Evolutionary conservation across 1,140 invertebrate genomes (phyloP).

Genomic region (Cyclargus thomasi): DNA sequence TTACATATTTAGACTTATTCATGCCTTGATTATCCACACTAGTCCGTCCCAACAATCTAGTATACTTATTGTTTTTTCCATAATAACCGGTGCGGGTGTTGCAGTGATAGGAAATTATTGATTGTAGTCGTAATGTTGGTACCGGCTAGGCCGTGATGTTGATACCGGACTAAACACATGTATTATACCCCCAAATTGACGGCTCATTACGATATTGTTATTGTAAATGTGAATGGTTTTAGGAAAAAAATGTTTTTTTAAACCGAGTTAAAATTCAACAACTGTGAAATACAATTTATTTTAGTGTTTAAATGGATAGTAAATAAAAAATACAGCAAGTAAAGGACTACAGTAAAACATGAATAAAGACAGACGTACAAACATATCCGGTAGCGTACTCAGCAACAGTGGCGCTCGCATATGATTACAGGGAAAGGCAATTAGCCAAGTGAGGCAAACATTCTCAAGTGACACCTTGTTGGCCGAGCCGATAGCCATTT

Average conservation of each 20-base stretch:
- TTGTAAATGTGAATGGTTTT: neutral
- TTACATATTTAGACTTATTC: too few species aligned
- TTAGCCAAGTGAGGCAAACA: neutral
- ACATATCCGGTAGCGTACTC: neutral
- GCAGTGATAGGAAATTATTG: slow-evolving; percentile 67
- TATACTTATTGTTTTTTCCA: slow-evolving; percentile 60
- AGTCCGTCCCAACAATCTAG: slow-evolving; percentile 36
- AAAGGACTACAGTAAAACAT: neutral
- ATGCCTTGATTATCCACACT: slow-evolving; percentile 28
- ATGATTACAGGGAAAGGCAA: neutral
- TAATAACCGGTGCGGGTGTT: slow-evolving; percentile 52
- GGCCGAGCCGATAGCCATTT: neutral
- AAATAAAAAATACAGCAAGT: slow-evolving; percentile 6
- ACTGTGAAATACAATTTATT: too few species aligned
- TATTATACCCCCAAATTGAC: slow-evolving; percentile 4
- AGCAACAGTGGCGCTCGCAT: neutral
- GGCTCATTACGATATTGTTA: neutral
- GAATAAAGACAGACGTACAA: neutral
- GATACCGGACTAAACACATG: slow-evolving; percentile 6
- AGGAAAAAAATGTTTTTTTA: too few species aligned
- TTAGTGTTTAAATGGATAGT: too few species aligned
- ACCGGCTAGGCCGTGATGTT: slow-evolving; percentile 41
- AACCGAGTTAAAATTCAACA: too few species aligned
- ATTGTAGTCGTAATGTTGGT: slow-evolving; percentile 35
- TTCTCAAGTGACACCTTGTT: neutral